Conservation (phyloP, 1,140 invertebrate species). For the Conopomorpha cramerella region DNA sequence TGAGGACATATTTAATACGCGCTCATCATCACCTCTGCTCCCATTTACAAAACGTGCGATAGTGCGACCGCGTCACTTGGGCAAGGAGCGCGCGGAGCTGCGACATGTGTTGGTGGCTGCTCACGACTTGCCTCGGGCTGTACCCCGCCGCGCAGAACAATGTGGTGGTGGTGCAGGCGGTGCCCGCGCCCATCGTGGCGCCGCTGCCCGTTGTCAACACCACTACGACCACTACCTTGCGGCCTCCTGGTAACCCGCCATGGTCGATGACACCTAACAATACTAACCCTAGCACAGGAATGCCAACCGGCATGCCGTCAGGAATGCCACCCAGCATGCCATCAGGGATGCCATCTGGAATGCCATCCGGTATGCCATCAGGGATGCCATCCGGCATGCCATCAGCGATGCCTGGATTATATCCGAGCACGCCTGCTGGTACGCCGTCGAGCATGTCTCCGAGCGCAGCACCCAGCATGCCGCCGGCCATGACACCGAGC, state of each 20-base stretch:
- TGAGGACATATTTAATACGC: constrained; percentile 50
- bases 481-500: neutral
- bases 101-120: constrained; percentile 52
- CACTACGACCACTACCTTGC: neutral
- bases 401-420: neutral
- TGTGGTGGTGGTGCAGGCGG: constrained; percentile 21
- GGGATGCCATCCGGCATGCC: constrained; percentile 7
- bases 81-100: neutral
- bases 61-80: too few relatives aligned
- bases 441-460: constrained; percentile 4
- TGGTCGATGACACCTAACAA: too few relatives aligned
- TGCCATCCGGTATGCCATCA: neutral
- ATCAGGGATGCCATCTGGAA: constrained; percentile 7
- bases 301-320: too few relatives aligned
- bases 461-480: constrained; percentile 4
- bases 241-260: neutral
- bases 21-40: constrained; percentile 24
- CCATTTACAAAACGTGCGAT: constrained; percentile 15
- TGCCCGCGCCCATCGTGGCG: constrained; percentile 13
- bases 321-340: constrained; percentile 8
- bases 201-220: constrained; percentile 4
- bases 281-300: too few relatives aligned
- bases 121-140: constrained; percentile 49
- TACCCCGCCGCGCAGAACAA: constrained; percentile 20
- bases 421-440: constrained; percentile 2